phyloP scores from a whole-genome alignment of 2,888 invertebrate species.

The Leptinotarsa peninsularis region DNA sequence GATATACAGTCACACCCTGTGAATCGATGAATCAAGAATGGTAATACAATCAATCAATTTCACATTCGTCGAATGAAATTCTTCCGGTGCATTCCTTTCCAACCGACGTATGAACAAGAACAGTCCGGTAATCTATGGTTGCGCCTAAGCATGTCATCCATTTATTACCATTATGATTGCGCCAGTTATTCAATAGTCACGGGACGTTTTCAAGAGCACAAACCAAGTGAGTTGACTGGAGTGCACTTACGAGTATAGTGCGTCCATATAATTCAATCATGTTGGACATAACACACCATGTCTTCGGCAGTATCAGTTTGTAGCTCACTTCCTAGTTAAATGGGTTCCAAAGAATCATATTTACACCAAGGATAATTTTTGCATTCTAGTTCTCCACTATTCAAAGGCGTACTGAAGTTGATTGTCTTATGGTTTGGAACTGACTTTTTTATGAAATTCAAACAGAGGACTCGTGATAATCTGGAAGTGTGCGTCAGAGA shows the following conservation, averaged over 20 bases:
- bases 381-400: neutral
- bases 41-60: constrained; percentile 7
- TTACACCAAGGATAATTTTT: constrained; percentile 10
- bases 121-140: constrained; percentile 10
- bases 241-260: constrained; percentile 20
- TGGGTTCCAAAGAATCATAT: constrained; percentile 28
- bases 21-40: constrained; percentile 12
- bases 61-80: constrained; percentile 9
- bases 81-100: constrained; percentile 15
- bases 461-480: too few relatives aligned
- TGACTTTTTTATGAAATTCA: too few relatives aligned
- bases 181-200: constrained; percentile 33
- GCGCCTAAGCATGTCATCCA: constrained; percentile 28
- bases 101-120: constrained; percentile 9
- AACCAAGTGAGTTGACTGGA: constrained; percentile 25
- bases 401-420: neutral
- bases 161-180: constrained; percentile 35
- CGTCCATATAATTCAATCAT: constrained; percentile 35
- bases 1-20: neutral
- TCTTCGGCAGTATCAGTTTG: constrained; percentile 26
- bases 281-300: constrained; percentile 30
- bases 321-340: constrained; percentile 32
- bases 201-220: constrained; percentile 3
- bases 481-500: too few relatives aligned
- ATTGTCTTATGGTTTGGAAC: too few relatives aligned